Evolutionary conservation across 2,113 vertebrate genomes (phyloP).

Genomic region (Zosterops pallidus): DNA sequence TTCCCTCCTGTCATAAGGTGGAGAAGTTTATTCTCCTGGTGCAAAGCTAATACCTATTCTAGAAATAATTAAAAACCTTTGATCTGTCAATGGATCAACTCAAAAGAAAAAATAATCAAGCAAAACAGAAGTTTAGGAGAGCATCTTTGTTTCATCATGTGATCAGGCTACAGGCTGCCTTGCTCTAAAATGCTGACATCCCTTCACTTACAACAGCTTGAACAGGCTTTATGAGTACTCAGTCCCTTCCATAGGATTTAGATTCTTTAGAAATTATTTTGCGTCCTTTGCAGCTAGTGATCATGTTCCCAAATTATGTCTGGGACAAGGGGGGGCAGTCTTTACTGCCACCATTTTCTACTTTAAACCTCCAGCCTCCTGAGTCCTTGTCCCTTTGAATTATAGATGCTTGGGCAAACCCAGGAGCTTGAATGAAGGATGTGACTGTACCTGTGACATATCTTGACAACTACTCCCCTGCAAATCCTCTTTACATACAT

Average conservation of each 20-base stretch:
- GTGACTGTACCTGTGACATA: accelerated
- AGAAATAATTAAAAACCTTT: background rate
- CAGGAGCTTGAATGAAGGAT: background rate
- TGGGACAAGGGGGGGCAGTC: accelerated
- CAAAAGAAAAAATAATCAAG: background rate
- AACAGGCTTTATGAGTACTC: background rate
- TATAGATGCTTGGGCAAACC: background rate
- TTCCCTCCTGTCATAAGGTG: background rate
- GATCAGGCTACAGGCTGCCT: background rate
- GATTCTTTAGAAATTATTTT: background rate
- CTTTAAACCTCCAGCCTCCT: background rate
- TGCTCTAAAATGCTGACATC: background rate
- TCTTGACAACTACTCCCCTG: background rate
- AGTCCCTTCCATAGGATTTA: background rate
- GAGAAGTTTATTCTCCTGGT: background rate
- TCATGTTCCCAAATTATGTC: background rate
- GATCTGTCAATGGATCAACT: background rate
- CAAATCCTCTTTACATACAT: background rate
- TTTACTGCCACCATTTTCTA: background rate
- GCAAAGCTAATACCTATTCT: background rate
- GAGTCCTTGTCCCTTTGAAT: background rate
- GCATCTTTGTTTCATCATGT: background rate
- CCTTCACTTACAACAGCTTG: background rate
- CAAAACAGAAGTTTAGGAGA: background rate
- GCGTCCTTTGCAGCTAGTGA: background rate